These are phyloP conservation scores for Ammodytes marinus DNA, from an alignment of 2,113 vertebrate species.

Conservation along the genomic window DNA sequence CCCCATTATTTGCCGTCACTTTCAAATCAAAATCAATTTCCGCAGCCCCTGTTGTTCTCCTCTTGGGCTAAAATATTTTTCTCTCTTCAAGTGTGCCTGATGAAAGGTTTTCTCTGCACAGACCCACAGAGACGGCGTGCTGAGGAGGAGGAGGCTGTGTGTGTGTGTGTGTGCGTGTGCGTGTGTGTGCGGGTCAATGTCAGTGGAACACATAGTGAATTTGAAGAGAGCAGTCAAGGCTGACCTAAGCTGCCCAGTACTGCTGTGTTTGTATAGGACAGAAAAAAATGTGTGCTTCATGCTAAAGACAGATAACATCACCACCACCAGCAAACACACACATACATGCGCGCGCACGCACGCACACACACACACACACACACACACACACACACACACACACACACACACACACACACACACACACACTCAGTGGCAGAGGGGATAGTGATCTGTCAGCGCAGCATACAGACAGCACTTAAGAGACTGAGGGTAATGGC, in stretches of 20 bases:
- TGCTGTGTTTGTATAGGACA: constrained; percentile 66
- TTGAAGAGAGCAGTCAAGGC: constrained; percentile 39
- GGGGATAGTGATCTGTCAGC: constrained; percentile 74
- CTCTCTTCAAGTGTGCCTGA: constrained; percentile 65
- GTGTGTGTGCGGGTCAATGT: constrained; percentile 28
- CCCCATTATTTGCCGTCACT: constrained; percentile 72
- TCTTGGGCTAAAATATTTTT: constrained; percentile 63
- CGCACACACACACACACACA: constrained; percentile 39
- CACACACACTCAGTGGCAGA: constrained; percentile 45
- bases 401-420: constrained; percentile 14
- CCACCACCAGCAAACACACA: constrained; percentile 38
- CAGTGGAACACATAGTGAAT: constrained; percentile 44
- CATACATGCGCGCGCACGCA: constrained; percentile 5
- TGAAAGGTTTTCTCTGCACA: constrained; percentile 70
- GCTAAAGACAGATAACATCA: constrained; percentile 71
- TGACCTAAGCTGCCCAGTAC: constrained; percentile 66
- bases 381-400: constrained; percentile 1
- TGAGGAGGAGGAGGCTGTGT: constrained; percentile 31
- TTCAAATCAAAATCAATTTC: constrained; percentile 80
- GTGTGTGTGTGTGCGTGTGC: constrained; percentile 21
- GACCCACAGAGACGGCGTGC: constrained; percentile 42
- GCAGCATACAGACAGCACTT: constrained; percentile 74
- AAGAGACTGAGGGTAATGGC: constrained; percentile 77
- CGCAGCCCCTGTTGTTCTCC: constrained; percentile 62
- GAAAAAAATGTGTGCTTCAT: constrained; percentile 54